phyloP scores from a whole-genome alignment of 2,888 invertebrate species.

The Dynastes grantii region DNA sequence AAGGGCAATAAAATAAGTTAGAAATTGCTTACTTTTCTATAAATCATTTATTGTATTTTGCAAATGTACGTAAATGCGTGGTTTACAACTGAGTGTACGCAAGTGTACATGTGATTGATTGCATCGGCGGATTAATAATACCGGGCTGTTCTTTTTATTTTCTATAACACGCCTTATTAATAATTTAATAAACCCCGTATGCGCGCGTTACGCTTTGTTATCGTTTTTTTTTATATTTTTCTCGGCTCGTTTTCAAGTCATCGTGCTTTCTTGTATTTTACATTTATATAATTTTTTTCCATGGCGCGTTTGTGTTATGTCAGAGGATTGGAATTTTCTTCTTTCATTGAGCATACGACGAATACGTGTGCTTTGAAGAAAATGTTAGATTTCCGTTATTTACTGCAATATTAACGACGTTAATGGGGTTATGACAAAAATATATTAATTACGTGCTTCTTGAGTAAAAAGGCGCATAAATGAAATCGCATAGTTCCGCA shows the following conservation, averaged over 20 bases:
- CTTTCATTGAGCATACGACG: slow-evolving; percentile 21
- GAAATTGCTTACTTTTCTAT: too few relatives aligned
- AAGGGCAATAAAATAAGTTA: too few relatives aligned
- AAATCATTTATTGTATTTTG: too few relatives aligned
- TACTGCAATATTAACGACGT: neutral
- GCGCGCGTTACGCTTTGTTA: slow-evolving; percentile 6
- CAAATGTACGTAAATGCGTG: too few relatives aligned
- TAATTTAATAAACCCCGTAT: slow-evolving; percentile 39
- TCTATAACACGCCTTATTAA: slow-evolving; percentile 42
- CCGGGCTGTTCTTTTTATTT: slow-evolving; percentile 24
- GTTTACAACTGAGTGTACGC: neutral
- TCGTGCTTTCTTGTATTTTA: slow-evolving; percentile 9
- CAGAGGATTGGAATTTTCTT: slow-evolving; percentile 41
- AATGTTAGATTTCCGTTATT: slow-evolving; percentile 31
- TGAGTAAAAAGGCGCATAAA: neutral
- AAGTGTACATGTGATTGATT: slow-evolving; percentile 25
- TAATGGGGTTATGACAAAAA: slow-evolving; percentile 1
- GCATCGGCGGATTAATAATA: slow-evolving; percentile 34
- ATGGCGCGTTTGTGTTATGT: slow-evolving; percentile 21
- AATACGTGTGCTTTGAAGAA: slow-evolving; percentile 27
- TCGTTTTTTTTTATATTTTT: slow-evolving; percentile 6
- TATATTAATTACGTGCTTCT: neutral
- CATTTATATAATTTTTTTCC: slow-evolving; percentile 29
- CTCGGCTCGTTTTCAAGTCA: slow-evolving; percentile 2
- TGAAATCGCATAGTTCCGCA: too few relatives aligned